These are phyloP conservation scores for Apoda limacodes DNA, from an alignment of 2,888 invertebrate genomes.

Conservation along the genomic window DNA sequence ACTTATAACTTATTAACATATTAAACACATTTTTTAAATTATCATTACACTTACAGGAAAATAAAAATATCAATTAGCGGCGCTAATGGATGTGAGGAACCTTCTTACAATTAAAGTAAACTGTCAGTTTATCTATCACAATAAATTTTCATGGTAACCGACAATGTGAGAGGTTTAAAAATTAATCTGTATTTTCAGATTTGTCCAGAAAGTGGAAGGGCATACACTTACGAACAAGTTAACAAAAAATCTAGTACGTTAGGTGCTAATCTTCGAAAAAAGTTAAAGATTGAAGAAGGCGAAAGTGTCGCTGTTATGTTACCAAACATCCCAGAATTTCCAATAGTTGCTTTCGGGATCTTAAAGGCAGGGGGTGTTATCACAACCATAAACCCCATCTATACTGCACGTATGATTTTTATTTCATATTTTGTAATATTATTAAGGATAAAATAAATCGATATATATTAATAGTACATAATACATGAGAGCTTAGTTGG, in stretches of 20 bases:
- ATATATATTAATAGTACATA: not conserved
- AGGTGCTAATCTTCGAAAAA: conserved; percentile 73
- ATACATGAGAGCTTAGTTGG: too few species aligned
- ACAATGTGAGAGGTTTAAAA: too few species aligned
- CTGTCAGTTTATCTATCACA: too few species aligned
- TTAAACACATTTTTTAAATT: not conserved
- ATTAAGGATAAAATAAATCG: too few species aligned
- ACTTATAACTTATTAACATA: too few species aligned
- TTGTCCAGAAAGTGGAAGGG: conserved; percentile 77
- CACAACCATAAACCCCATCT: conserved; percentile 81
- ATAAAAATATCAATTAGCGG: not conserved
- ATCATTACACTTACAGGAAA: not conserved
- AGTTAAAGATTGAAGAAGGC: conserved; percentile 73
- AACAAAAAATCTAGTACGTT: conserved; percentile 74
- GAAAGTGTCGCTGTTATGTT: conserved; percentile 78
- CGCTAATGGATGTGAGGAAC: too few species aligned
- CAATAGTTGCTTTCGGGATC: conserved; percentile 74
- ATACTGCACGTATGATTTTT: conserved; percentile 73
- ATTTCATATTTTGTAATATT: too few species aligned
- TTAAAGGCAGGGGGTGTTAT: conserved; percentile 76
- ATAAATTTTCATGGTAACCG: too few species aligned
- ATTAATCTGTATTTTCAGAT: conserved; percentile 62
- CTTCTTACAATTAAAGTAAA: too few species aligned
- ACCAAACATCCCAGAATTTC: conserved; percentile 82
- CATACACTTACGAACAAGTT: conserved; percentile 77